These are phyloP conservation scores for Etia nguti DNA, from an alignment of 2,113 vertebrate genomes.

Conservation along the genomic window DNA sequence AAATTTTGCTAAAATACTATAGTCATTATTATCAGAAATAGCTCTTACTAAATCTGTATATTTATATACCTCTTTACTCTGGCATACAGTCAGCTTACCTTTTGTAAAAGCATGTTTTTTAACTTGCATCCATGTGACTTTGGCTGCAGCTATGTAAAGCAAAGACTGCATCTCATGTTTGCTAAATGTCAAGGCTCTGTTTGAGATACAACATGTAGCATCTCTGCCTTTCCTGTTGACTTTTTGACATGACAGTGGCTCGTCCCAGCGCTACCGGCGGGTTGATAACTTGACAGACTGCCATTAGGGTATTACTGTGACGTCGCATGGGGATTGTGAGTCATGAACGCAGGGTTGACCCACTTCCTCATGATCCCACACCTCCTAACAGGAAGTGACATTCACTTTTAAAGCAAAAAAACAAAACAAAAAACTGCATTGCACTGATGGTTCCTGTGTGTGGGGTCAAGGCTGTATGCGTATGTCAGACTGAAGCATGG, in stretches of 20 bases:
- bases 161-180: not conserved
- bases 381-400: slow-evolving; percentile 29
- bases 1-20: not conserved
- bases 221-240: not conserved
- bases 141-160: not conserved
- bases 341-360: slow-evolving; percentile 36
- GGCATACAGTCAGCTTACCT: not conserved
- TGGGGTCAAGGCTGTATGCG: not conserved
- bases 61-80: not conserved
- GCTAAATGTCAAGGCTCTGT: slow-evolving; percentile 26
- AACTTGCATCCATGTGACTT: not conserved
- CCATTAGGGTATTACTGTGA: slow-evolving; percentile 64
- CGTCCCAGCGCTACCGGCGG: slow-evolving; percentile 3
- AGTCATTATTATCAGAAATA: not conserved
- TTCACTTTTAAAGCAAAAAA: not conserved
- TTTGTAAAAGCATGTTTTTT: not conserved
- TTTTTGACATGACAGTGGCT: slow-evolving; percentile 23
- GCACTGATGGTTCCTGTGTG: not conserved
- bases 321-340: slow-evolving; percentile 29
- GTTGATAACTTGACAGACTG: slow-evolving; percentile 45
- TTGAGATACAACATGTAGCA: not conserved
- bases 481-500: not conserved
- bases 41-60: not conserved
- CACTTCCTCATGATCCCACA: slow-evolving; percentile 10
- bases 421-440: not conserved